These are phyloP conservation scores for Mormyrops attenuatus DNA, from an alignment of 2,797 vertebrate species.

Conservation along the genomic window DNA sequence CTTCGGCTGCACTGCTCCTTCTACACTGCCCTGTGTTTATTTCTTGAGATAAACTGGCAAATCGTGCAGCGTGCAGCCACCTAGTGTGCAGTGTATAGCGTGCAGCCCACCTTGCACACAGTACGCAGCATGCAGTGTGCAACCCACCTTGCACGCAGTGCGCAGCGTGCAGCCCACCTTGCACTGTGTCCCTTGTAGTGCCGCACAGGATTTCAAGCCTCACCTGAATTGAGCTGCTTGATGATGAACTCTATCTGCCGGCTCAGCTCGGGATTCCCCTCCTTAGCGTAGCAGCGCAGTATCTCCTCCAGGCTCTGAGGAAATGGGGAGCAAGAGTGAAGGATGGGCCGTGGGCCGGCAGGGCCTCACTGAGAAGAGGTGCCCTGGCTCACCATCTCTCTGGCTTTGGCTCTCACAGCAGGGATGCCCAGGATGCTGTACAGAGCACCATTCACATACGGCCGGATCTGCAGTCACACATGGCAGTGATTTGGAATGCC, in stretches of 20 bases:
- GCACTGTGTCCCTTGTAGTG: background rate
- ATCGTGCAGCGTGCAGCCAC: too few relatives aligned
- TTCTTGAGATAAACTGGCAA: background rate
- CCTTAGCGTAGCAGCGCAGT: constrained; percentile 81
- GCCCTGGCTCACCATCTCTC: constrained; percentile 80
- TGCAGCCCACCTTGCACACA: too few relatives aligned
- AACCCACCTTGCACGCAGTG: too few relatives aligned
- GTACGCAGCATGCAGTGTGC: too few relatives aligned
- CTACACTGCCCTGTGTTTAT: background rate
- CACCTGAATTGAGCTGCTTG: constrained; percentile 87
- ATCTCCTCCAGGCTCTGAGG: constrained; percentile 88
- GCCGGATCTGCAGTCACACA: constrained; percentile 68
- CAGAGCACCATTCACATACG: constrained; percentile 86
- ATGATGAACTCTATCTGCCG: constrained; percentile 90
- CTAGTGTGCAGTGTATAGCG: too few relatives aligned
- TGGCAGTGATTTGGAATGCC: background rate
- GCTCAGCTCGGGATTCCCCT: constrained; percentile 78
- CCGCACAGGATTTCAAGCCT: background rate
- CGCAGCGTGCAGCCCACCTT: background rate
- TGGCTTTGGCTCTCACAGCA: constrained; percentile 80
- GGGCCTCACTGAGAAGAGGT: background rate
- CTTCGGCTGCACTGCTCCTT: background rate
- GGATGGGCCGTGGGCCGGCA: background rate
- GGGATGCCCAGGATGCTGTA: constrained; percentile 87
- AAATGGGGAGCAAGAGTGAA: background rate